phyloP scores from a whole-genome alignment of 2,113 vertebrate genomes.

The Callipepla californica region DNA sequence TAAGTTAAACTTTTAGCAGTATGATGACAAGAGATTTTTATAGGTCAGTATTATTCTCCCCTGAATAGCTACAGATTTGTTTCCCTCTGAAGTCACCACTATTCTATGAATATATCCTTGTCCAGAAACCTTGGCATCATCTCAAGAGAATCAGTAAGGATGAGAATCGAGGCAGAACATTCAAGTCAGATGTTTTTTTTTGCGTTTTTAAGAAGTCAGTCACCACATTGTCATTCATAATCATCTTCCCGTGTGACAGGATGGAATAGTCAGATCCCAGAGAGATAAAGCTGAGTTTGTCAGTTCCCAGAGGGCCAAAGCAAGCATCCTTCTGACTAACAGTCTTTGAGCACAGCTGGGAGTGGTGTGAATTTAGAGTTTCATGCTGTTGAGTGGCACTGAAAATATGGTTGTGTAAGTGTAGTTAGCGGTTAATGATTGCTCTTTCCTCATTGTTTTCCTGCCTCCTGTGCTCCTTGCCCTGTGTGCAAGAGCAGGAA shows the following conservation, averaged over 20 bases:
- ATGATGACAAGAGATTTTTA: neutral
- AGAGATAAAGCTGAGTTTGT: constrained; percentile 37
- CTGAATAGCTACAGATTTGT: neutral
- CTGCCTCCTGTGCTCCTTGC: neutral
- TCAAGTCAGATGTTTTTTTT: neutral
- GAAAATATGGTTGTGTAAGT: constrained; percentile 24
- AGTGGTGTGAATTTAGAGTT: constrained; percentile 32
- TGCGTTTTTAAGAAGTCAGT: constrained; percentile 15
- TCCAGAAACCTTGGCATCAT: neutral
- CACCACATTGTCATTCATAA: constrained; percentile 25
- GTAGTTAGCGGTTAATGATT: constrained; percentile 21
- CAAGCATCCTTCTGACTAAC: constrained; percentile 57
- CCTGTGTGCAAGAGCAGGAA: neutral
- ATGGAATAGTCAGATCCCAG: constrained; percentile 3
- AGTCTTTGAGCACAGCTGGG: neutral
- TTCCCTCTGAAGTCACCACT: neutral
- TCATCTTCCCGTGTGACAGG: constrained; percentile 39
- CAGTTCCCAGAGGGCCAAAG: constrained; percentile 48
- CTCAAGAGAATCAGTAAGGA: neutral
- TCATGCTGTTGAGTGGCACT: neutral
- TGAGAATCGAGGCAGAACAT: constrained; percentile 1
- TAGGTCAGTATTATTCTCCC: neutral
- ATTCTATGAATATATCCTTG: neutral
- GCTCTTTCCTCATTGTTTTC: neutral
- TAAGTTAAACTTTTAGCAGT: neutral